Evolutionary conservation across 2,888 invertebrate genomes (phyloP), one percentile per base, ranked within the genome.

Genomic region (Minunthozetes semirufus): DNA sequence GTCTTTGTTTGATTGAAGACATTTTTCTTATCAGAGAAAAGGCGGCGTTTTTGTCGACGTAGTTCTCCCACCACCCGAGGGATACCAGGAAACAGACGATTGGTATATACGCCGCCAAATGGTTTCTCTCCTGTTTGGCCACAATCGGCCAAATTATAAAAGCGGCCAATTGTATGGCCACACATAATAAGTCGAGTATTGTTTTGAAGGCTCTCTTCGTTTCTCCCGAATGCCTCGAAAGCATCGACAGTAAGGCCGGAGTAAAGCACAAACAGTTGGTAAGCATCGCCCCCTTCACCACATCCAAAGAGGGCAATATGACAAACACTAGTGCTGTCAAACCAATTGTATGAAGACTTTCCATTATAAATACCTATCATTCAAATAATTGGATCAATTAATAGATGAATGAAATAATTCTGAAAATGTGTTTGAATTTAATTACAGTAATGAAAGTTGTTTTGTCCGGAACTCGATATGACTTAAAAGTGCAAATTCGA

Each of bases 1-100:
- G 85, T 73, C 92, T 89, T 73, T 90, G 90, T 81, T 92, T 92
- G 70, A 93, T 86, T 81, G 89, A 87, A 13, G 89, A 91, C 80
- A 92, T 85, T 61, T 87, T 87, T 81, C 89, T 89, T 70, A 93
- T 88, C 77, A 90, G 84, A 70, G 88, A 89, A 77, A 94, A 87
- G 0, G 93, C 90, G 75, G 95, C 94, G 80, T 92, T 88, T 76
- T 88, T 87, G 76, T 92, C 91, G 0, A 95, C 92, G 82, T 93
- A 98, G 84, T 98, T 98, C 84, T 98, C 97, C 98, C 98, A 98
- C 94, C 96, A 97, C 29, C 93, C 93, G 53, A 93, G 87, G 0
- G 97, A 97, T 78, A 94, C 90, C 80, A 94, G 87, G 74, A 94
- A 83, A 50, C 94, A 87, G 0, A 94, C 87, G 0, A 93, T 85